Evolutionary conservation across 2,113 vertebrate species (phyloP).

Genomic region (Tetraodon nigroviridis): DNA sequence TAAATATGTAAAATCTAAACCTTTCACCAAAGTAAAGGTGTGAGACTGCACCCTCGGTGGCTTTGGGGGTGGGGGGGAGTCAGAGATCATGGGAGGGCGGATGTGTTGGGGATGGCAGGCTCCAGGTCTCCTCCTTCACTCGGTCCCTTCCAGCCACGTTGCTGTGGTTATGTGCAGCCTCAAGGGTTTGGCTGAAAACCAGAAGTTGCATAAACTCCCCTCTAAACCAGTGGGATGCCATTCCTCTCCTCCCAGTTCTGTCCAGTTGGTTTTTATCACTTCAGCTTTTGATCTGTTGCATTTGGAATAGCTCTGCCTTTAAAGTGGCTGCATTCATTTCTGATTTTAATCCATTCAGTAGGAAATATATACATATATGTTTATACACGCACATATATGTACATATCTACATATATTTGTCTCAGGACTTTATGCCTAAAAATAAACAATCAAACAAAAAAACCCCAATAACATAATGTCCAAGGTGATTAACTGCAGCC

Average conservation of each 20-base stretch:
- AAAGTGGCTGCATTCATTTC: constrained; percentile 10
- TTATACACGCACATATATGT: no score
- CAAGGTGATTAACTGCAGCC: no score
- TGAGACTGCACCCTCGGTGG: neutral
- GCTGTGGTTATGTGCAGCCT: constrained; percentile 26
- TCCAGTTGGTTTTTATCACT: constrained; percentile 30
- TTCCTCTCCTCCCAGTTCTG: constrained; percentile 13
- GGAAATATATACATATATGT: no score
- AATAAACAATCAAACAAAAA: no score
- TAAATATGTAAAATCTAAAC: neutral
- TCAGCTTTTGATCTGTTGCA: constrained; percentile 13
- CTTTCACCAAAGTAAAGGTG: neutral
- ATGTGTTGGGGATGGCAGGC: constrained; percentile 16
- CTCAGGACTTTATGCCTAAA: no score
- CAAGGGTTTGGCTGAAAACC: constrained; percentile 45
- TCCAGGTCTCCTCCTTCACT: constrained; percentile 18
- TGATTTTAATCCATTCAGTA: neutral
- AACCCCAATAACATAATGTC: no score
- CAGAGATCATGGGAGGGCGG: constrained; percentile 13
- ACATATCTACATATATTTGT: no score
- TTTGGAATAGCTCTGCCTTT: neutral
- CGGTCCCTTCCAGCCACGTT: constrained; percentile 40
- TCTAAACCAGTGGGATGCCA: constrained; percentile 50
- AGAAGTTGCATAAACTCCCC: constrained; percentile 51
- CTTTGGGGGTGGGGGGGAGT: neutral